phyloP scores from a whole-genome alignment of 2,797 vertebrate species.

The Typhlichthys eigenmanni region DNA sequence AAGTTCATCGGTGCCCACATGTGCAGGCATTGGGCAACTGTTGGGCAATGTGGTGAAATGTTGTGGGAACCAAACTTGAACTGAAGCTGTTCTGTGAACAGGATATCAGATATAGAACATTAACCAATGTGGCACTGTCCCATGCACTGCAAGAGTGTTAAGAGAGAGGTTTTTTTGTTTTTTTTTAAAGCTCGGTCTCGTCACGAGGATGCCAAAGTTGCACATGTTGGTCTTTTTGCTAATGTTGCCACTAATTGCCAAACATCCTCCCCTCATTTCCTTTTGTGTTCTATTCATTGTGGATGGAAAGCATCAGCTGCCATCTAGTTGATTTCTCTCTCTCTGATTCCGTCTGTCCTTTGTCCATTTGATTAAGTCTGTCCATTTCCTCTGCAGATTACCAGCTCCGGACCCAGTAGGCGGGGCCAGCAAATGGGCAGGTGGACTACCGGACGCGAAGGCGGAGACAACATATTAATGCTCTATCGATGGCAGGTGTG shows the following conservation, averaged over 20 bases:
- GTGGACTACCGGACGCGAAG: conserved; percentile 52
- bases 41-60: conserved; percentile 73
- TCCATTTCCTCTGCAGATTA: conserved; percentile 83
- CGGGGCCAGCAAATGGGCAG: conserved; percentile 52
- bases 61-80: conserved; percentile 61
- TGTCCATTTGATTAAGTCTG: conserved; percentile 75
- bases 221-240: conserved; percentile 65
- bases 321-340: conserved; percentile 52
- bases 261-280: conserved; percentile 77
- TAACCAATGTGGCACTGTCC: conserved; percentile 69
- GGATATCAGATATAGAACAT: conserved; percentile 63
- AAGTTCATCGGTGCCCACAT: conserved; percentile 47
- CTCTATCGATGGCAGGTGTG: conserved; percentile 62
- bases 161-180: conserved; percentile 30
- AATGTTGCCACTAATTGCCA: conserved; percentile 72
- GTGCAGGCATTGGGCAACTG: conserved; percentile 73
- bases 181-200: conserved; percentile 44
- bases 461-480: conserved; percentile 57
- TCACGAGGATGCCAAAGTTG: conserved; percentile 52
- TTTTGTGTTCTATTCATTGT: conserved; percentile 60
- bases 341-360: conserved; percentile 60
- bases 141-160: conserved; percentile 69
- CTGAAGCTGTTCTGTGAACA: conserved; percentile 66
- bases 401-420: conserved; percentile 84
- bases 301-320: conserved; percentile 68